These are phyloP conservation scores for Merops nubicus DNA, from an alignment of 2,113 vertebrate species.

Conservation along the genomic window DNA sequence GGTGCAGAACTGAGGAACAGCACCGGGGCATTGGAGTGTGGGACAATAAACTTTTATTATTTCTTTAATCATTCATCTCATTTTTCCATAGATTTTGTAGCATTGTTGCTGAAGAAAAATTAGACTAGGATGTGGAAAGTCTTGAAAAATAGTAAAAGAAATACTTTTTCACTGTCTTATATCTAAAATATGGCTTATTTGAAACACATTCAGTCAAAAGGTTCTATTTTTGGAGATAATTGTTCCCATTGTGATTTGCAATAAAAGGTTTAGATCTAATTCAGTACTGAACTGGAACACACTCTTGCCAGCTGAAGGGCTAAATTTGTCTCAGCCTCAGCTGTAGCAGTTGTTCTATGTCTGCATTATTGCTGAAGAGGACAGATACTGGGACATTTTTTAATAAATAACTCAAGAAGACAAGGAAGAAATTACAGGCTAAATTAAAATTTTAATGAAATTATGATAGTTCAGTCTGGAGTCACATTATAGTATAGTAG, in stretches of 20 bases:
- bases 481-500: not conserved
- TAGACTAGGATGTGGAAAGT: not conserved
- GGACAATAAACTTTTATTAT: not conserved
- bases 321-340: not conserved
- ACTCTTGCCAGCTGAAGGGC: not conserved
- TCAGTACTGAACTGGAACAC: not conserved
- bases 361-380: not conserved
- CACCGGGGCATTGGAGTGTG: not conserved
- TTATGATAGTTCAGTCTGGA: not conserved
- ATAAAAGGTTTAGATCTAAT: not conserved
- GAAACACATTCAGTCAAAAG: not conserved
- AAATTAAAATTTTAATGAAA: not conserved
- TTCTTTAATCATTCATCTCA: not conserved
- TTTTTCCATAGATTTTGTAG: accelerated
- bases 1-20: not conserved
- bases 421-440: not conserved
- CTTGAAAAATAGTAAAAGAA: not conserved
- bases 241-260: not conserved
- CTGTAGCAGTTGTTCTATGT: not conserved
- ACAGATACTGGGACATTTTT: not conserved
- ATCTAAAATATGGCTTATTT: not conserved
- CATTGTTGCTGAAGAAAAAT: not conserved
- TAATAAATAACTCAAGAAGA: not conserved
- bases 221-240: not conserved
- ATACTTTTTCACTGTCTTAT: not conserved